Percentiles rank a stretch among this genome's conserved stretches.
Conservation (phyloP, 2,113 vertebrate species). For the Hassar affinis region DNA sequence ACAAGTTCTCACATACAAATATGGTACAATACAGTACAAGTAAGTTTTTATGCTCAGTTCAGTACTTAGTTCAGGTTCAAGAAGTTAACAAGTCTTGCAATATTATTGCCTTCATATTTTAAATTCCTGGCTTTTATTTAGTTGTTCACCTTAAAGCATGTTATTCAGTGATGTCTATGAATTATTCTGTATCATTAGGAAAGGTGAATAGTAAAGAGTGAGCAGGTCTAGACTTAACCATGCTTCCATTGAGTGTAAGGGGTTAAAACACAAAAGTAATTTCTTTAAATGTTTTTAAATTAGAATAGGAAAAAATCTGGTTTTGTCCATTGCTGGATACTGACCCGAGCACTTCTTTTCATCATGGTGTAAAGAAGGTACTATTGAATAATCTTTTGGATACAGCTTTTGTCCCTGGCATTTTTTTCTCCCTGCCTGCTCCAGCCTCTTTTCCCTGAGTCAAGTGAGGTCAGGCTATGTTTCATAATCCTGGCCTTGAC, state of each 20-base stretch:
- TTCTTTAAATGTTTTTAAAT: neutral
- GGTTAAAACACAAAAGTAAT: neutral
- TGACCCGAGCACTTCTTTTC: neutral
- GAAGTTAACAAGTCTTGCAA: neutral
- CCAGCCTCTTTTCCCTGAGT: constrained; percentile 27
- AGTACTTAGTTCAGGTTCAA: neutral
- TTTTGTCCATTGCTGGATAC: neutral
- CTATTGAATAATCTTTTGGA: neutral
- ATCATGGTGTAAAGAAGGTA: constrained; percentile 4
- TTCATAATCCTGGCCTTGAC: constrained; percentile 54
- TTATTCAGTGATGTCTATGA: neutral
- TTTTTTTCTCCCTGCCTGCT: neutral
- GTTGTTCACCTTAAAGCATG: neutral
- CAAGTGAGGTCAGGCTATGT: constrained; percentile 55
- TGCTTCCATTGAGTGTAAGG: neutral
- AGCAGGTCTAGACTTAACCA: neutral
- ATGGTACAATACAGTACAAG: neutral
- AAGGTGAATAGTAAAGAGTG: neutral
- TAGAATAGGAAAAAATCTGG: neutral
- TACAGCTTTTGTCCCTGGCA: neutral
- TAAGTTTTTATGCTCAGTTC: neutral
- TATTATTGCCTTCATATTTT: neutral
- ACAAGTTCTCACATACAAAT: too few relatives aligned
- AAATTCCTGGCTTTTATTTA: neutral
- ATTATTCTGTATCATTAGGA: neutral